Evolutionary conservation across 2,113 vertebrate genomes (phyloP).

Genomic region (Muntiacus reevesi): DNA sequence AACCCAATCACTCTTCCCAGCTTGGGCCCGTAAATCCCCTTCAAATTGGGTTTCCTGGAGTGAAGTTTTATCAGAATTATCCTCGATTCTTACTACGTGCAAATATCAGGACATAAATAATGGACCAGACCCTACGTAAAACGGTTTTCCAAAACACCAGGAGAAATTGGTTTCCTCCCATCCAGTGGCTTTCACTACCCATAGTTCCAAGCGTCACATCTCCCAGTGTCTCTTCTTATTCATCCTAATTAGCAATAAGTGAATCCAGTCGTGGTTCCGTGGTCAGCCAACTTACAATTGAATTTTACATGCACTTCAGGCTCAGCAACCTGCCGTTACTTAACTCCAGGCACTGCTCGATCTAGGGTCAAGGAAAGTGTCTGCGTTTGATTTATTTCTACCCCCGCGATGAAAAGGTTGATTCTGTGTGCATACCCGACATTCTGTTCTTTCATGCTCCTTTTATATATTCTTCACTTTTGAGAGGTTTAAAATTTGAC

Average conservation of each 20-base stretch:
- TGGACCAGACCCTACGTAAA: neutral
- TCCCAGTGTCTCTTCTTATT: constrained; percentile 27
- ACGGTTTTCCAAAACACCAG: constrained; percentile 31
- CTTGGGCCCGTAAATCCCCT: neutral
- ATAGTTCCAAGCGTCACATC: neutral
- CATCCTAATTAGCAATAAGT: constrained; percentile 36
- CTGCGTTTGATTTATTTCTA: constrained; percentile 34
- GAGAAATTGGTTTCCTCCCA: constrained; percentile 23
- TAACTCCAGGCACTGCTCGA: neutral
- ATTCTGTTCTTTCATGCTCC: neutral
- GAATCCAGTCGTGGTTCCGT: constrained; percentile 10
- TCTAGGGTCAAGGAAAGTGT: neutral
- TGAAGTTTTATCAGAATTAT: neutral
- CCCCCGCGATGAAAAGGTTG: neutral
- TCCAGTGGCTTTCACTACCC: neutral
- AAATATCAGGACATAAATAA: neutral
- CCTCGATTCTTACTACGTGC: neutral
- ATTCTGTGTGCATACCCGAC: neutral
- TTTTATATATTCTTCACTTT: neutral
- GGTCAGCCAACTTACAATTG: constrained; percentile 8
- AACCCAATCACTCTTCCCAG: neutral
- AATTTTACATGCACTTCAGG: constrained; percentile 36
- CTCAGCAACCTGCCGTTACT: neutral
- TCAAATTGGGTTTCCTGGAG: neutral
- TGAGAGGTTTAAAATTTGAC: neutral